Evolutionary conservation across 2,888 invertebrate species (phyloP).

Genomic region (Poecilus cupreus): DNA sequence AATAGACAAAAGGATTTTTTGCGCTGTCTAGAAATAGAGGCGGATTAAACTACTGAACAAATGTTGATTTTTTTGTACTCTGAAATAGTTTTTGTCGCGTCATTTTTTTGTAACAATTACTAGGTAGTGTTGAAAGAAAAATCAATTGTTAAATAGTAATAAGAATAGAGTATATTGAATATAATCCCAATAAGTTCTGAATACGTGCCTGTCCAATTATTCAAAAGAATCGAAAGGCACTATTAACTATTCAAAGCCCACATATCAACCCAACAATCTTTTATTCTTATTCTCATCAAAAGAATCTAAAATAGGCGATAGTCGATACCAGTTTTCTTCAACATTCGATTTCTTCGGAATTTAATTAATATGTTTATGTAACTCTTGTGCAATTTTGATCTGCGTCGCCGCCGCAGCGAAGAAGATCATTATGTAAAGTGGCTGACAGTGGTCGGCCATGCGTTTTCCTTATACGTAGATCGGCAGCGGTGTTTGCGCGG

Average conservation of each 20-base stretch:
- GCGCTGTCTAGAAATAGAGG: not conserved
- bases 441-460: constrained; percentile 19
- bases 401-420: not conserved
- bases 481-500: not conserved
- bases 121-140: no score
- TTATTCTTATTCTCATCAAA: not conserved
- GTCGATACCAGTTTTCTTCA: not conserved
- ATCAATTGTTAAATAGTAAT: no score
- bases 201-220: not conserved
- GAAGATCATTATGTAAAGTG: constrained; percentile 41
- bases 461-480: constrained; percentile 29
- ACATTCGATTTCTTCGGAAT: not conserved
- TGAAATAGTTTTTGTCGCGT: no score
- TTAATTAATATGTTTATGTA: constrained; percentile 19
- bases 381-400: constrained; percentile 21
- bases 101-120: no score
- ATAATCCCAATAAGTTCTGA: not conserved
- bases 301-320: not conserved
- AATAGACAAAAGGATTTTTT: not conserved
- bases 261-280: not conserved
- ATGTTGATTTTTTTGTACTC: not conserved
- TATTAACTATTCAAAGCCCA: not conserved
- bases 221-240: not conserved
- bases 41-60: not conserved
- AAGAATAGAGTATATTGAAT: not conserved